Conservation (phyloP, 2,888 invertebrate species). For the Drosophila merina region DNA sequence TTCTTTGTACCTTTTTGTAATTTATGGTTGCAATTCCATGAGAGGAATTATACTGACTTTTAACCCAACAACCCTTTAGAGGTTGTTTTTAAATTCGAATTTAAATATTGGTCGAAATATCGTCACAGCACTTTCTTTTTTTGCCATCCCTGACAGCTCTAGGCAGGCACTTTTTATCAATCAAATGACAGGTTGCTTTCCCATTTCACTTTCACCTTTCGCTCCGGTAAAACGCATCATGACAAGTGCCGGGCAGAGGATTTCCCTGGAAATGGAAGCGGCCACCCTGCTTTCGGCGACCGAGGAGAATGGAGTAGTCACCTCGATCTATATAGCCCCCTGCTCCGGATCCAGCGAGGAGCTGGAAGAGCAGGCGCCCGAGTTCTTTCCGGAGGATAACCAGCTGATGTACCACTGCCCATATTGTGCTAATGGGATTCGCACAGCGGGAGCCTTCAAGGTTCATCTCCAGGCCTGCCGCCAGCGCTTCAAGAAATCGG, state of each 20-base stretch:
- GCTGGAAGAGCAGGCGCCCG: background rate
- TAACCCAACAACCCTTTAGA: too few species aligned
- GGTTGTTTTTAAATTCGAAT: background rate
- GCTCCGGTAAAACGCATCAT: constrained; percentile 1
- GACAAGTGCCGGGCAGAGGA: background rate
- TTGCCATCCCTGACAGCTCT: constrained; percentile 16
- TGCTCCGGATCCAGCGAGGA: background rate
- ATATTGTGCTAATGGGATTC: constrained; percentile 11
- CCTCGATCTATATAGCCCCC: constrained; percentile 20
- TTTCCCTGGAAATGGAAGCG: constrained; percentile 11
- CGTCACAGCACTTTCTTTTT: background rate
- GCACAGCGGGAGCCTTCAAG: constrained; percentile 20
- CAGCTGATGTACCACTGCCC: constrained; percentile 7
- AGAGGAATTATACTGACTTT: background rate
- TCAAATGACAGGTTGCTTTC: constrained; percentile 2
- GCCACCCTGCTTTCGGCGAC: constrained; percentile 20
- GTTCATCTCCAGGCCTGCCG: constrained; percentile 18
- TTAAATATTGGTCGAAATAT: background rate
- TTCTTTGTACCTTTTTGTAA: background rate
- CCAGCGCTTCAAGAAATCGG: background rate
- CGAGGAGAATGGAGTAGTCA: constrained; percentile 21
- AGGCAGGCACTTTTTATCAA: constrained; percentile 10
- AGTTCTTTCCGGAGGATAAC: background rate
- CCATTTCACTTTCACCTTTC: background rate
- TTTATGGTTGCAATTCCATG: background rate